Percentiles rank a stretch among this genome's conserved stretches.
Conservation (phyloP, 2,113 vertebrate species). For the Ictalurus furcatus region DNA sequence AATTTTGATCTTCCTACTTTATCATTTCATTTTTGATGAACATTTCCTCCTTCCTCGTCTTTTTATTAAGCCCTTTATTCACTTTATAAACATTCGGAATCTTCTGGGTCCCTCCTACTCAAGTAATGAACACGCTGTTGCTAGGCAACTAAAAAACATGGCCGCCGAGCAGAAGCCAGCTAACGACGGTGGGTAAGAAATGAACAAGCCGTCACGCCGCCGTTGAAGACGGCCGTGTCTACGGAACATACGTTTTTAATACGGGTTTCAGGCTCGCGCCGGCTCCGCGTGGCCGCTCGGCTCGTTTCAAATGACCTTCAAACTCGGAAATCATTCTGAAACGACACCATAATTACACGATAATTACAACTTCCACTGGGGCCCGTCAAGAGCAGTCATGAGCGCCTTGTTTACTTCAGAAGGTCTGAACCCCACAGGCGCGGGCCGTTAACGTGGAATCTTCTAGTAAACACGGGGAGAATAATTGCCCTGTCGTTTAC, state of each 20-base stretch:
- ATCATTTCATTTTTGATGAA: too few relatives aligned
- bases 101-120: not conserved
- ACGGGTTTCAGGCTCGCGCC: too few relatives aligned
- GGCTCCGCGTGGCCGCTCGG: too few relatives aligned
- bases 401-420: not conserved
- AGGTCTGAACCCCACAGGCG: not conserved
- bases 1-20: too few relatives aligned
- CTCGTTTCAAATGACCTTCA: too few relatives aligned
- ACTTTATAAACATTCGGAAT: not conserved
- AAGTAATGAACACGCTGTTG: not conserved
- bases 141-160: too few relatives aligned
- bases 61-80: too few relatives aligned
- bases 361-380: not conserved
- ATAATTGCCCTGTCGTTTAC: constrained; percentile 63
- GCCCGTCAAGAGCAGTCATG: not conserved
- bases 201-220: not conserved
- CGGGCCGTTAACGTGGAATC: not conserved
- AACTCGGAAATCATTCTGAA: not conserved
- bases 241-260: not conserved
- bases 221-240: not conserved
- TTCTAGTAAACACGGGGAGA: not conserved
- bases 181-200: not conserved
- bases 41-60: too few relatives aligned
- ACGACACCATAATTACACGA: too few relatives aligned
- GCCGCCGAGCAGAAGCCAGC: not conserved